These are phyloP conservation scores for Rutilus rutilus DNA, from an alignment of 2,113 vertebrate species.

Conservation along the genomic window DNA sequence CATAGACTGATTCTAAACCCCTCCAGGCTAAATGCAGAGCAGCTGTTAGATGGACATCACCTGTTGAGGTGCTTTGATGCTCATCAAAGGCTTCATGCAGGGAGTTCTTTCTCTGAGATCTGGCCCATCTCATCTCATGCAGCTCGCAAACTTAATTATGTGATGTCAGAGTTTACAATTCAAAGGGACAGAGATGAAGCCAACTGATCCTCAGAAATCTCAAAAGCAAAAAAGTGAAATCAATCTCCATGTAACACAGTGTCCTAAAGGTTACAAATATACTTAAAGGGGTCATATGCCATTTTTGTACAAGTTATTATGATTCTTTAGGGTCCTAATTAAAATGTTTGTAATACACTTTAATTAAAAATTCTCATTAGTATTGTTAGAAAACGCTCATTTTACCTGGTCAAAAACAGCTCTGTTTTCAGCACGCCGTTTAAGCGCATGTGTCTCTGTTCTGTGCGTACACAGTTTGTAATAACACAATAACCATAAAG, in stretches of 20 bases:
- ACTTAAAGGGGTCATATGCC: no score
- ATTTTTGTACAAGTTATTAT: no score
- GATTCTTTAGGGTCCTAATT: no score
- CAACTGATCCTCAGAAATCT: not conserved
- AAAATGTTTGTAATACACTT: no score
- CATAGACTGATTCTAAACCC: slow-evolving; percentile 3
- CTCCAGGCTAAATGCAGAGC: slow-evolving; percentile 27
- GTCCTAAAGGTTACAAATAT: not conserved
- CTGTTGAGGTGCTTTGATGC: slow-evolving; percentile 44
- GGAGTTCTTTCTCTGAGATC: slow-evolving; percentile 11
- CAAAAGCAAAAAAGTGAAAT: not conserved
- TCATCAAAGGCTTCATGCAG: slow-evolving; percentile 51
- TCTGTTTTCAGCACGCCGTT: no score
- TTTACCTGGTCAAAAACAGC: no score
- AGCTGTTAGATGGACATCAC: slow-evolving; percentile 34
- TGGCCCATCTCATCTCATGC: not conserved
- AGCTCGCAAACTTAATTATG: not conserved
- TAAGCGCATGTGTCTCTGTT: no score
- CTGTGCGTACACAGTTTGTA: no score
- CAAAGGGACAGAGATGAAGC: not conserved
- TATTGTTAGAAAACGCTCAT: no score
- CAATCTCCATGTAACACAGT: not conserved
- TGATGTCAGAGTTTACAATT: slow-evolving; percentile 3
- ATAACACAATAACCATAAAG: no score
- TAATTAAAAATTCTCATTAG: no score